Evolutionary conservation across 1,140 invertebrate species (phyloP), one percentile per base, ranked within the genome.

Genomic region (Drosophila lini): DNA sequence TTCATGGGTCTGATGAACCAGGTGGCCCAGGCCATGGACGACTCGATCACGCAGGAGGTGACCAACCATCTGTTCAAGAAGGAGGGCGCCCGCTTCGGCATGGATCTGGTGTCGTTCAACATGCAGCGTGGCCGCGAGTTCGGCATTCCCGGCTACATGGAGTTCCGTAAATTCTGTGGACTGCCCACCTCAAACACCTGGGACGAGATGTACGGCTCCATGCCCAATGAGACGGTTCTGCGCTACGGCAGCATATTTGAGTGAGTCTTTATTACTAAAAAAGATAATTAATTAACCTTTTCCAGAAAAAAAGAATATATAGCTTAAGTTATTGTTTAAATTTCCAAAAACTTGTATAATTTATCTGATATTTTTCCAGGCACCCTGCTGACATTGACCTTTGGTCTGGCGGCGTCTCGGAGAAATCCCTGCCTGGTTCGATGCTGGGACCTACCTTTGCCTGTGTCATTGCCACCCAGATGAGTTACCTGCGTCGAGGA

Each of bases 391-490:
- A 98, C 92, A 96, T 98, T 40, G 97, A 98, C 93, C 93, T 98
- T 28, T 98, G 97, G 97, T 98, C 97, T 25, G 97, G 96, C 22
- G 98, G 98, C 44, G 97, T 99, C 2, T 97, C 97, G 2, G 98
- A 99, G 92, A 94, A 95, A 53, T 95, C 97, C 3, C 93, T 98
- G 45, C 96, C 96, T 10, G 97, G 97, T 41, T 97, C 97, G 38
- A 97, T 98, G 95, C 94, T 98, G 31, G 98, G 98, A 41, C 97
- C 98, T 5, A 98, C 98, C 55, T 99, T 99, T 93, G 96, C 98
- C 56, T 99, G 98, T 89, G 95, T 99, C 48, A 98, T 99, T 78
- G 98, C 97, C 31, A 98, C 98, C 42, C 99, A 99, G 93, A 99
- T 99, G 93, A 97, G 96, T 79, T 97, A 97, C 81, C 94, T 97